Evolutionary conservation across 2,113 vertebrate species (phyloP).

Genomic region (Hippocampus abdominalis): DNA sequence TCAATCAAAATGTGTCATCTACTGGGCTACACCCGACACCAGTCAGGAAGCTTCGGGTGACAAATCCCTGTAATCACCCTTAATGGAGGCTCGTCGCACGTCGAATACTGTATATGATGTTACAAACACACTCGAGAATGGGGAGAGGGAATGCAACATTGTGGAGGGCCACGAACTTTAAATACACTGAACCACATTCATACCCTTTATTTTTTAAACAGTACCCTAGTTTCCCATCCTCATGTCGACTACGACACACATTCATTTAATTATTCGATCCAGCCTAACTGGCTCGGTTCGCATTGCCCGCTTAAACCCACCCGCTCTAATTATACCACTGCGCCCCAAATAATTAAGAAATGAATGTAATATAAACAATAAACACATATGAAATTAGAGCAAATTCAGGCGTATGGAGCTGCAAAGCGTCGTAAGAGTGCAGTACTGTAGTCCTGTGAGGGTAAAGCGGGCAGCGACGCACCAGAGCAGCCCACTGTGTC

Average conservation of each 20-base stretch:
- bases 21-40: constrained; percentile 72
- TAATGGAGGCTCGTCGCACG: constrained; percentile 1
- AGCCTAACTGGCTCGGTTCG: constrained; percentile 13
- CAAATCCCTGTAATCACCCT: constrained; percentile 41
- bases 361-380: neutral
- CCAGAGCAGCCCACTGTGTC: constrained; percentile 60
- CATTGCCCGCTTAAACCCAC: constrained; percentile 55
- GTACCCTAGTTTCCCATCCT: constrained; percentile 17
- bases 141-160: neutral
- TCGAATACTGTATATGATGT: neutral
- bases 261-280: constrained; percentile 24
- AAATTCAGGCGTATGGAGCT: neutral
- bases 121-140: constrained; percentile 1
- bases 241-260: constrained; percentile 7
- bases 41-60: constrained; percentile 66
- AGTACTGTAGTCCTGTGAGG: constrained; percentile 60
- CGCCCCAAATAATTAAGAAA: constrained; percentile 1
- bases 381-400: neutral
- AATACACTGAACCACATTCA: constrained; percentile 10
- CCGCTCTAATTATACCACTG: constrained; percentile 26
- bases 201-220: neutral
- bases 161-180: neutral
- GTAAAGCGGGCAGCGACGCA: constrained; percentile 63
- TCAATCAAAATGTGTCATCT: constrained; percentile 50
- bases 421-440: constrained; percentile 35